Percentiles rank a stretch among this genome's conserved stretches.
phyloP scores from a whole-genome alignment of 2,797 vertebrate genomes.

The Anolis apletophallus region DNA sequence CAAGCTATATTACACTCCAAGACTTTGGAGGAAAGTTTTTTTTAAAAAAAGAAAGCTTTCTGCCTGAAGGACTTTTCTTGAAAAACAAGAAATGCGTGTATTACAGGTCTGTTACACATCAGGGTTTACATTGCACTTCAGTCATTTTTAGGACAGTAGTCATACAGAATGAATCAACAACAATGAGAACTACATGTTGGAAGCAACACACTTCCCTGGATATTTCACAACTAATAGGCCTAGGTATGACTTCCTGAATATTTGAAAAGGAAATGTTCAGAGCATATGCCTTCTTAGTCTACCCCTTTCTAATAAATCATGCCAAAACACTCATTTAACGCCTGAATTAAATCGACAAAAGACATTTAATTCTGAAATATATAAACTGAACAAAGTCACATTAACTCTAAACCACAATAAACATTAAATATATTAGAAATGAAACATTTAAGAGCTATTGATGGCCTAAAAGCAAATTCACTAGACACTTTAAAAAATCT shows the following conservation, averaged over 20 bases:
- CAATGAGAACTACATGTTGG: background rate
- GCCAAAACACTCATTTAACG: constrained; percentile 13
- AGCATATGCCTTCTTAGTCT: background rate
- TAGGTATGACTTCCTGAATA: background rate
- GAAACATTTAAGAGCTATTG: constrained; percentile 1
- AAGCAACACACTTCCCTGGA: background rate
- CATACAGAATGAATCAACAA: constrained; percentile 45
- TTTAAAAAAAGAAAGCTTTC: constrained; percentile 41
- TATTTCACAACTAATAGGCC: background rate
- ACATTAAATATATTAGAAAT: constrained; percentile 37
- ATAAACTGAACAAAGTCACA: constrained; percentile 42
- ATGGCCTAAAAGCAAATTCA: background rate
- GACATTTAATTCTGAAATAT: constrained; percentile 19
- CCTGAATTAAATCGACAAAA: constrained; percentile 23
- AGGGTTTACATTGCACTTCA: constrained; percentile 28
- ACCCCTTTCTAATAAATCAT: background rate
- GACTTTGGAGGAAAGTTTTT: constrained; percentile 44
- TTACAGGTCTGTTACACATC: constrained; percentile 39
- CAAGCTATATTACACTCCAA: constrained; percentile 53
- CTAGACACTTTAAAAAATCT: background rate
- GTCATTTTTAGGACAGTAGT: constrained; percentile 27
- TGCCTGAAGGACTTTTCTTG: constrained; percentile 46
- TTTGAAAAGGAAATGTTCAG: constrained; percentile 24
- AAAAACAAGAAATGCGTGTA: constrained; percentile 67
- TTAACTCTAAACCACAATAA: background rate